A percentile compares a stretch with the other conserved stretches of the same genome.
phyloP scores from a whole-genome alignment of 2,888 invertebrate genomes.

The Dynastes grantii region DNA sequence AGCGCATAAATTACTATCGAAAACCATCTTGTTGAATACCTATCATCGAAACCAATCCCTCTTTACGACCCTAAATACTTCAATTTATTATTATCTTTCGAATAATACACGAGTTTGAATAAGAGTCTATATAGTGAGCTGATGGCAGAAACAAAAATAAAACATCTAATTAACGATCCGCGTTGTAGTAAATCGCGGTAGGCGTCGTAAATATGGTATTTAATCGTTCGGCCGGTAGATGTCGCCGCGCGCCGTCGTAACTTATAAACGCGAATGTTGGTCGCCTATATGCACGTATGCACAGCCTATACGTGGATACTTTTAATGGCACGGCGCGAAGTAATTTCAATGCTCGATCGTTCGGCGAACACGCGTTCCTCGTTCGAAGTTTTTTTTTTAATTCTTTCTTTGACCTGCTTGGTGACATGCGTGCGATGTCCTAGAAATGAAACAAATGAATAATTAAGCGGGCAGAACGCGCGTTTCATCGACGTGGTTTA shows the following conservation, averaged over 20 bases:
- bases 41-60: constrained; percentile 12
- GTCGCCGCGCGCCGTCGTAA: constrained; percentile 7
- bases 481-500: not conserved
- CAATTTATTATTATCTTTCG: constrained; percentile 4
- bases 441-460: constrained; percentile 7
- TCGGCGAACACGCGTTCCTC: not conserved
- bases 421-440: not conserved
- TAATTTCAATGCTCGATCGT: constrained; percentile 26
- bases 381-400: not conserved
- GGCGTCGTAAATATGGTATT: constrained; percentile 30
- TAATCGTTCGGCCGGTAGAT: constrained; percentile 31
- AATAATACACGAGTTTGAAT: constrained; percentile 14
- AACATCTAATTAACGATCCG: constrained; percentile 25
- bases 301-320: not conserved
- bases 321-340: not conserved
- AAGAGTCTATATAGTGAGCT: not conserved
- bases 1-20: not conserved
- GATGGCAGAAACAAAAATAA: constrained; percentile 16
- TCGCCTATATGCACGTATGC: not conserved
- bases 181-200: constrained; percentile 23
- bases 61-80: constrained; percentile 14
- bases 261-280: not conserved
- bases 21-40: not conserved
- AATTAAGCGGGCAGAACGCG: not conserved
- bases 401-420: not conserved